phyloP scores from a whole-genome alignment of 2,113 vertebrate genomes.

The Emberiza fucata region DNA sequence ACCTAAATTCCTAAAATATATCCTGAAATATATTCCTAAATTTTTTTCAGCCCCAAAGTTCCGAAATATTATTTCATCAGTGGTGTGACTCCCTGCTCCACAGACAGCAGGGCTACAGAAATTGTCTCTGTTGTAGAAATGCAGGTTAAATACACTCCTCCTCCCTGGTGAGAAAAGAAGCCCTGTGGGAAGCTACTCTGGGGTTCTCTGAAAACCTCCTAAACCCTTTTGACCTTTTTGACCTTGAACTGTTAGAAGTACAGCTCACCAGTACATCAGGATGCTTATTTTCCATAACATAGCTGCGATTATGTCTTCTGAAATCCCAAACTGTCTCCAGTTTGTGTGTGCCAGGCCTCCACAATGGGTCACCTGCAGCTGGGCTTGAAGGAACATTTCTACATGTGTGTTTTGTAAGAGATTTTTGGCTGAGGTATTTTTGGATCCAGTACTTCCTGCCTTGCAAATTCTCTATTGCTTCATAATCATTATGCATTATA shows the following conservation, averaged over 20 bases:
- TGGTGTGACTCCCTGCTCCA: background rate
- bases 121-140: background rate
- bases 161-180: background rate
- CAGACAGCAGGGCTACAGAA: background rate
- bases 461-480: background rate
- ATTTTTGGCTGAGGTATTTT: background rate
- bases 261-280: background rate
- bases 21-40: background rate
- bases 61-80: background rate
- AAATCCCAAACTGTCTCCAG: background rate
- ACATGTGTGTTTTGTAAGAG: background rate
- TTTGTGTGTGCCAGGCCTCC: background rate
- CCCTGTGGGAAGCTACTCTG: rapidly evolving
- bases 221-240: background rate
- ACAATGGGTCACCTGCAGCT: background rate
- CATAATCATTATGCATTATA: background rate
- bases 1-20: background rate
- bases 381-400: background rate
- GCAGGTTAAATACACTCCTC: background rate
- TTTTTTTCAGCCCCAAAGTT: background rate
- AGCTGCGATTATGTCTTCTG: background rate
- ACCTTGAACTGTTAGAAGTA: background rate
- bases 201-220: background rate
- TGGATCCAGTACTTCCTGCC: background rate
- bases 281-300: background rate